A percentile compares a stretch with the other conserved stretches of the same genome.
These are phyloP conservation scores for Sarcophaga bullata DNA, from an alignment of 1,140 invertebrate species.

Conservation along the genomic window DNA sequence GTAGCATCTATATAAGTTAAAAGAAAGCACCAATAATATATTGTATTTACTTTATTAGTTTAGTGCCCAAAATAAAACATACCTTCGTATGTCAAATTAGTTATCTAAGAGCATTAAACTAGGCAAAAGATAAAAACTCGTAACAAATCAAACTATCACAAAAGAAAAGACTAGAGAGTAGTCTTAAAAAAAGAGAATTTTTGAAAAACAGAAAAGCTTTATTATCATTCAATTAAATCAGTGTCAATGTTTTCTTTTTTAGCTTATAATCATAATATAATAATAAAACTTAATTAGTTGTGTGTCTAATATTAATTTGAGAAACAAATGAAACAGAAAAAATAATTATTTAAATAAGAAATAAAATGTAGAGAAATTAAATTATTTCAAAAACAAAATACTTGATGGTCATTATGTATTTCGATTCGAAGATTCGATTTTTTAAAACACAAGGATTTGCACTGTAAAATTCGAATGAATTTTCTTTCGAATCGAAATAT, in stretches of 20 bases:
- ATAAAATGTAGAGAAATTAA: constrained; percentile 21
- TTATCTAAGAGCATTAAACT: neutral
- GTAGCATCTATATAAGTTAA: constrained; percentile 10
- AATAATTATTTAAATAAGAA: neutral
- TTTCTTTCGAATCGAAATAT: too few species aligned
- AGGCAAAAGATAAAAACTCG: neutral
- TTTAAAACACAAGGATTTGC: too few species aligned
- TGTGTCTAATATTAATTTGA: neutral
- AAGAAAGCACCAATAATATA: constrained; percentile 16
- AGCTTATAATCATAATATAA: neutral
- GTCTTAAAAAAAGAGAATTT: neutral
- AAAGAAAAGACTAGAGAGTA: neutral
- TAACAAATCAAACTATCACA: neutral
- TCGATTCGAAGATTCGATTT: too few species aligned
- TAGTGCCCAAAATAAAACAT: neutral
- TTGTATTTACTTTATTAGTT: constrained; percentile 4
- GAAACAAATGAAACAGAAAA: neutral
- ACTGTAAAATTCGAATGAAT: too few species aligned
- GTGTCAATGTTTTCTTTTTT: constrained; percentile 14
- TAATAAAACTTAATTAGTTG: neutral
- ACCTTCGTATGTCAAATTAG: neutral
- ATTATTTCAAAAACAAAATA: neutral
- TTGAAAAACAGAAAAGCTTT: constrained; percentile 14
- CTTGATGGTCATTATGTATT: too few species aligned
- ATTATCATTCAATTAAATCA: constrained; percentile 27